Evolutionary conservation across 1,140 invertebrate species (phyloP), one percentile per base, ranked within the genome.

Genomic region (Copidosoma floridanum): DNA sequence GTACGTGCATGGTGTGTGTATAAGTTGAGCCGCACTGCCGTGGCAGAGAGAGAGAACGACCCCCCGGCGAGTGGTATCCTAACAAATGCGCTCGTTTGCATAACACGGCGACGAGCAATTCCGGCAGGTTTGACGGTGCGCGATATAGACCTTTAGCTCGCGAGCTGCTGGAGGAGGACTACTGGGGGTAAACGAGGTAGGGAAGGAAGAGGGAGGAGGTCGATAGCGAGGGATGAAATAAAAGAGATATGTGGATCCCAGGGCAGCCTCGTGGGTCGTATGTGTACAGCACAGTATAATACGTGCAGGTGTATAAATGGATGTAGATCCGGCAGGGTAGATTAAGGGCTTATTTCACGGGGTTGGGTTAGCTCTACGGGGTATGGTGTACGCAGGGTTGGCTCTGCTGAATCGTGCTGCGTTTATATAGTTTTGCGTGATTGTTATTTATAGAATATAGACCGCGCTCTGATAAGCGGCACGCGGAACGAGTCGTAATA

Each of bases 21-120:
- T 40, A 40, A 2, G 20, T 14, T 37, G 18, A 8, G 24, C 1
- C 37, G n/a, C n/a, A n/a, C n/a, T n/a, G 65, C 59, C 58, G 62
- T 60, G 63, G 68, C 66, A 67, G 35, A 67, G 67, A 68, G 69
- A 64, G 71, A 69, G 67, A 73, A 79, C 70, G 74, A 72, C 71
- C 73, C 77, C 75, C 75, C 67, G 68, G 74, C 66, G 73, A 64
- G 72, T 59, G 74, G 74, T 81, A 78, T 75, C 77, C 72, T 77
- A 79, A 79, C 78, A 79, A 80, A 79, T 76, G 77, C 65, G 75
- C 68, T 72, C 74, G 77, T 79, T 81, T 80, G 78, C 79, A 81
- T 80, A 80, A 80, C 79, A 78, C 73, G 75, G 75, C 73, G 76
- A 78, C 77, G 76, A 80, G 77, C 78, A 78, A 81, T 81, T 81